Evolutionary conservation across 2,888 invertebrate species (phyloP).

Genomic region (Platerodrilus igneus): DNA sequence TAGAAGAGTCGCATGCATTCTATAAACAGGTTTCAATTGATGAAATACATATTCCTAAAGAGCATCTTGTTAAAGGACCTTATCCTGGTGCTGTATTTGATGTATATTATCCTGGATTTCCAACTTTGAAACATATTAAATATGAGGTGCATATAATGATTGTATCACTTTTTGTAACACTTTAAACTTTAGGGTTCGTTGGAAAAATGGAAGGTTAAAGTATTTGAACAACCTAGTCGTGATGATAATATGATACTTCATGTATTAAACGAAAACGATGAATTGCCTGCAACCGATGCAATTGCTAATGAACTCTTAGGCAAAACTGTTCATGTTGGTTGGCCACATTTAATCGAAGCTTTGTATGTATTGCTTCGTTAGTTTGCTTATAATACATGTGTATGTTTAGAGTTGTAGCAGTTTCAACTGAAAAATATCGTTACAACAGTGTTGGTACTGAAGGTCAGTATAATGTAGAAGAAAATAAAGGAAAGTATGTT

Average conservation of each 20-base stretch:
- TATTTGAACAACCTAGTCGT: constrained; percentile 81
- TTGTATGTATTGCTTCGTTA: constrained; percentile 51
- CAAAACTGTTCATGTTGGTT: constrained; percentile 73
- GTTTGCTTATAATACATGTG: constrained; percentile 1
- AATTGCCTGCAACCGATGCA: constrained; percentile 36
- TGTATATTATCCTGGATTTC: constrained; percentile 85
- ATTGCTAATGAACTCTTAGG: constrained; percentile 65
- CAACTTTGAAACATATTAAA: constrained; percentile 79
- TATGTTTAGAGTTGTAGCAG: constrained; percentile 55
- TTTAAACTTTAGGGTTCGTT: constrained; percentile 43
- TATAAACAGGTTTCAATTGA: constrained; percentile 51
- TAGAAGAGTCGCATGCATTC: constrained; percentile 56
- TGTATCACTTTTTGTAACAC: neutral
- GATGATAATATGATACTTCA: constrained; percentile 78
- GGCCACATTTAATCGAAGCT: constrained; percentile 91
- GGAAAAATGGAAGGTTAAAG: constrained; percentile 69
- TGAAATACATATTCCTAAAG: constrained; percentile 56
- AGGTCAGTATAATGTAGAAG: constrained; percentile 47
- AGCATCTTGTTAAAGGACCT: constrained; percentile 64
- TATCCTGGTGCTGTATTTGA: constrained; percentile 63
- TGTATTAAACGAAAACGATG: constrained; percentile 50
- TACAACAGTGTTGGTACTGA: constrained; percentile 47
- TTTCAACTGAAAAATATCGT: constrained; percentile 55
- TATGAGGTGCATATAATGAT: constrained; percentile 61
- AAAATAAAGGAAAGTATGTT: constrained; percentile 48